A percentile compares a stretch with the other conserved stretches of the same genome.
Evolutionary conservation across 1,140 invertebrate species (phyloP).

Genomic region (Drosophila tristis): DNA sequence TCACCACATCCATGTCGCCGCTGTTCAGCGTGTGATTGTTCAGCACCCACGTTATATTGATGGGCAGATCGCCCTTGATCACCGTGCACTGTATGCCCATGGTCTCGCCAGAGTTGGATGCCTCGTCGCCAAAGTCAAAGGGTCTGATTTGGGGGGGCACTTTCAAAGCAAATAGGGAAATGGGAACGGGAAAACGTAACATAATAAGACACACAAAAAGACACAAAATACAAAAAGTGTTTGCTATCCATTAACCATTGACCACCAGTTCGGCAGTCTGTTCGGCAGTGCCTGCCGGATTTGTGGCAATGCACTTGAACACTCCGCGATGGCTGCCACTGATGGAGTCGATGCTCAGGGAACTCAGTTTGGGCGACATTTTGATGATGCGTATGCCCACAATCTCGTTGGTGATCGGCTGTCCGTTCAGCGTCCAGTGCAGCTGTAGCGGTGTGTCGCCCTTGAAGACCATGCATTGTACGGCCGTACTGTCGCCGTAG

Average conservation of each 20-base stretch:
- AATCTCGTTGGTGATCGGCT: slow-evolving; percentile 78
- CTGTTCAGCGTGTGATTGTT: slow-evolving; percentile 72
- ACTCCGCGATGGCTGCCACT: slow-evolving; percentile 88
- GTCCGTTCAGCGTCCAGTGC: slow-evolving; percentile 91
- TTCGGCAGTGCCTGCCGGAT: slow-evolving; percentile 88
- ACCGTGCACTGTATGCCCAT: slow-evolving; percentile 91
- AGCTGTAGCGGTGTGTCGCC: slow-evolving; percentile 90
- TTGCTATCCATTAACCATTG: slow-evolving; percentile 85
- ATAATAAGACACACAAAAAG: slow-evolving; percentile 21
- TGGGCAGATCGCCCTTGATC: slow-evolving; percentile 92
- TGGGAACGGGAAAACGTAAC: slow-evolving; percentile 3
- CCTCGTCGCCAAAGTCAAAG: slow-evolving; percentile 89
- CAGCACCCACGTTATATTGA: slow-evolving; percentile 90
- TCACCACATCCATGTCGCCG: slow-evolving; percentile 82
- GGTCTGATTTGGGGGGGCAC: slow-evolving; percentile 88
- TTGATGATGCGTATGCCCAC: slow-evolving; percentile 85
- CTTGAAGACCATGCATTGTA: slow-evolving; percentile 90
- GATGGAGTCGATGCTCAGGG: slow-evolving; percentile 90
- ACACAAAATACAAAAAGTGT: slow-evolving; percentile 12
- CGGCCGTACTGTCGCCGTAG: slow-evolving; percentile 87
- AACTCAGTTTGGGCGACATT: slow-evolving; percentile 87
- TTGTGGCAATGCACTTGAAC: slow-evolving; percentile 90
- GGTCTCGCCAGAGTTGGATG: slow-evolving; percentile 89
- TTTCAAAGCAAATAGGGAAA: slow-evolving; percentile 52
- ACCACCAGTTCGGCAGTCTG: slow-evolving; percentile 87